These are phyloP conservation scores for Hephaestus fuliginosus DNA, from an alignment of 2,797 vertebrate species.

Conservation along the genomic window DNA sequence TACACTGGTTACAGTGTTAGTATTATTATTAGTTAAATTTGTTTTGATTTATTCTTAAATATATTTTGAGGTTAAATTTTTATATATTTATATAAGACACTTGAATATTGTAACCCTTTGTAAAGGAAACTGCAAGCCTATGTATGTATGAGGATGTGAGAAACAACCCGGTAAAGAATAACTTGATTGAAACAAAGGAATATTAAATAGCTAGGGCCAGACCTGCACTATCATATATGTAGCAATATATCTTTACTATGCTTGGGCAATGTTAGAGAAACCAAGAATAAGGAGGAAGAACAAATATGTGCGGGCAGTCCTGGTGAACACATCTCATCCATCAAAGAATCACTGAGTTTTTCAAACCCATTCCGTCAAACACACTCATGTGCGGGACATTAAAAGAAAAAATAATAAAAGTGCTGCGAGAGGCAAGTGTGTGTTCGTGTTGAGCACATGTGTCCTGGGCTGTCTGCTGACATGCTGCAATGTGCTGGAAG, in stretches of 20 bases:
- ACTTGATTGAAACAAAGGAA: not conserved
- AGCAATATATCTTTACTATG: not conserved
- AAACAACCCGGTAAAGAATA: too few species aligned
- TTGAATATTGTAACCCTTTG: too few species aligned
- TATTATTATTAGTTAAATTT: too few species aligned
- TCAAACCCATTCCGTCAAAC: constrained; percentile 60
- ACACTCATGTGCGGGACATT: constrained; percentile 30
- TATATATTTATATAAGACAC: too few species aligned
- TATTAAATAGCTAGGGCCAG: not conserved
- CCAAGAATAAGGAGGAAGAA: not conserved
- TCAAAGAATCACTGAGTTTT: constrained; percentile 42
- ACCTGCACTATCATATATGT: not conserved
- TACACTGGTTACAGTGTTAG: too few species aligned
- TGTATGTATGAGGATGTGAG: too few species aligned
- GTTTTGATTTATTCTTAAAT: too few species aligned
- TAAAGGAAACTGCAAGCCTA: too few species aligned
- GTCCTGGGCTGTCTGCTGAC: constrained; percentile 67
- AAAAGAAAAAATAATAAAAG: constrained; percentile 14
- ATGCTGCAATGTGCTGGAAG: constrained; percentile 56
- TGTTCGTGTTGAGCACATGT: constrained; percentile 61
- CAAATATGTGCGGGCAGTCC: constrained; percentile 21
- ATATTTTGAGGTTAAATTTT: too few species aligned
- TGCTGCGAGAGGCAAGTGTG: constrained; percentile 45
- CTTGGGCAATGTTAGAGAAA: constrained; percentile 4
- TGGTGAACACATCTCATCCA: constrained; percentile 49